Base-by-base conservation (phyloP, 1,140 invertebrate species). In the Augochlora pura region DNA sequence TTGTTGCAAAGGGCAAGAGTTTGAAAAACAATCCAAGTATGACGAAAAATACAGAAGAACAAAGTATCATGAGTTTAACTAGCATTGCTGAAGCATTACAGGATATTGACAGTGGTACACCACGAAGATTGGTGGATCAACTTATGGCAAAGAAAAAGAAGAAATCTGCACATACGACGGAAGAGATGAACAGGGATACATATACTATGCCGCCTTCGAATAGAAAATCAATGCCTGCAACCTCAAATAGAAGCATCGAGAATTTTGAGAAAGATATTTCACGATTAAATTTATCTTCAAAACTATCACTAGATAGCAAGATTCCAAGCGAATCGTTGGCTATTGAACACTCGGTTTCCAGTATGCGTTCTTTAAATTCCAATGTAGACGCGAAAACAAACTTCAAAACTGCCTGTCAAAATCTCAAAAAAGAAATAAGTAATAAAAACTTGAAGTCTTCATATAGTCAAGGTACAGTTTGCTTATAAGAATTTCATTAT, bases 71-170 rank as follows among this genome's bases (percentile, higher is more conserved):
- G 84, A 93, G 91, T 87, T 75, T 93, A 14, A 91, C 85, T n/a
- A 89, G 84, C 68, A 93, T 93, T 60, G 90, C 89, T 46, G 83
- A 88, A 76, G 87, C 88, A 54, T 72, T 93, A 21, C 82, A 92
- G 75, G 74, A 88, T 23, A 84, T 86, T 6, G 86, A 88, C 16
- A 87, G 85, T 52, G 80, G 54, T 6, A 90, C 89, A 21, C 92
- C 92, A 9, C 77, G 91, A 39, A 83, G 82, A 81, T 79, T 93
- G 14, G 90, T 93, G 0, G 92, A 93, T 80, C 80, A 91, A 69
- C 67, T 93, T 25, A 74, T 89, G 74, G 86, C 89, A 18, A 89
- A 91, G 38, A 91, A 90, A 39, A 88, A 90, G 49, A 88, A 84
- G 39, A 81, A 85, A 23, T 21, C 68, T 5, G 10, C 54, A 0